A percentile compares a stretch with the other conserved stretches of the same genome.
Evolutionary conservation across 2,113 vertebrate genomes (phyloP).

Genomic region (Asarcornis scutulata): DNA sequence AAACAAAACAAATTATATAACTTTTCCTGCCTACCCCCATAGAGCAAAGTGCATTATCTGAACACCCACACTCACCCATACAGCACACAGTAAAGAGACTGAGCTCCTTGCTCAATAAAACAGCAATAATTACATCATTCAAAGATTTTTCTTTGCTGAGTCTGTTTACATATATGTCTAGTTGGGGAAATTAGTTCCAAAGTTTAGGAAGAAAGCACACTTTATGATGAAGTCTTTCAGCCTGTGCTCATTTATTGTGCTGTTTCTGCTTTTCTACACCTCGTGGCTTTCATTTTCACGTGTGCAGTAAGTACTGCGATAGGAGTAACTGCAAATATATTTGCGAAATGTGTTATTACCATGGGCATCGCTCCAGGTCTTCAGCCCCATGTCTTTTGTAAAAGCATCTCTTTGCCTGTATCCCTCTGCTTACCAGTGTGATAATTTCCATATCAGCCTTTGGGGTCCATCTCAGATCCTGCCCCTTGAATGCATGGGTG

Average conservation of each 20-base stretch:
- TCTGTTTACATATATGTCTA: fast-evolving
- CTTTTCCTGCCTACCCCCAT: not conserved
- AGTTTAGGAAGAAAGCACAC: not conserved
- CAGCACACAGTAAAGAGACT: not conserved
- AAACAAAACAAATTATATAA: not conserved
- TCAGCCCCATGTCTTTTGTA: not conserved
- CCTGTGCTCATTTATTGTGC: not conserved
- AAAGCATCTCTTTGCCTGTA: not conserved
- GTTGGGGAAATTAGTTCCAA: not conserved
- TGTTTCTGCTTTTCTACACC: not conserved
- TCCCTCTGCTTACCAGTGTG: not conserved
- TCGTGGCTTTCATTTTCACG: not conserved
- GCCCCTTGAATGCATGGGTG: fast-evolving
- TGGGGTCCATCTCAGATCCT: not conserved
- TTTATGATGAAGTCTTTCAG: not conserved
- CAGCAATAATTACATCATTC: not conserved
- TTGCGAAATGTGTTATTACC: not conserved
- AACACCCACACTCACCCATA: not conserved
- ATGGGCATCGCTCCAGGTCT: fast-evolving
- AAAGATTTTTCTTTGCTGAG: not conserved
- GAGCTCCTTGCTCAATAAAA: not conserved
- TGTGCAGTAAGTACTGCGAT: fast-evolving
- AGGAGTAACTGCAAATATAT: not conserved
- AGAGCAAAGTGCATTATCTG: not conserved
- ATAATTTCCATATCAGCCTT: fast-evolving